A percentile compares a stretch with the other conserved stretches of the same genome.
Evolutionary conservation across 2,888 invertebrate genomes (phyloP).

Genomic region (Brenthis hecate): DNA sequence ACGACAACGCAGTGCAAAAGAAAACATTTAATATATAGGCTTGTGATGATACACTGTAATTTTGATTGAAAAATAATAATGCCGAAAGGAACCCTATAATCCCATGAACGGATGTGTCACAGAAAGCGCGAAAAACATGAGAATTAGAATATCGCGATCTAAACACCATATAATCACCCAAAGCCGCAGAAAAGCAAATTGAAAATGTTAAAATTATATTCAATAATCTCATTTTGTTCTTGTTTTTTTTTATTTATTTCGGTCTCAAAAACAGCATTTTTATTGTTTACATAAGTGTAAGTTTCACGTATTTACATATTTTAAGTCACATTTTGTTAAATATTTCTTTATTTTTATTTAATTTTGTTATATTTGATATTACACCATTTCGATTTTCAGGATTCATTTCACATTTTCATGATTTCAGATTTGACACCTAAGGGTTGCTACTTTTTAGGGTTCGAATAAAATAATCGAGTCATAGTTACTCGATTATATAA

Average conservation of each 20-base stretch:
- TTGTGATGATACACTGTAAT: constrained; percentile 46
- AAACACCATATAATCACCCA: constrained; percentile 69
- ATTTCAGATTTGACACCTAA: not conserved
- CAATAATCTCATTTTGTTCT: constrained; percentile 52
- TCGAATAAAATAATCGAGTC: not conserved
- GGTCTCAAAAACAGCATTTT: not conserved
- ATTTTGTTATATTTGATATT: not conserved
- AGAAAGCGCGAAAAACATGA: constrained; percentile 55
- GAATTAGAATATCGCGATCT: constrained; percentile 61
- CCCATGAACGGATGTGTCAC: constrained; percentile 62
- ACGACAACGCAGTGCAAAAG: constrained; percentile 62
- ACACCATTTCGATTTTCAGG: not conserved
- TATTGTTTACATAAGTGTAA: not conserved
- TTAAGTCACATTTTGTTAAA: not conserved
- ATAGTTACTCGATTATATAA: too few species aligned
- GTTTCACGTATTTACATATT: not conserved
- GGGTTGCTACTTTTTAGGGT: not conserved
- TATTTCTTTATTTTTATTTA: not conserved
- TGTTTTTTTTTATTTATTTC: not conserved
- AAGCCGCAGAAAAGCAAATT: constrained; percentile 51
- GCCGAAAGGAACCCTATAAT: constrained; percentile 61
- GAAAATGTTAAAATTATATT: constrained; percentile 52
- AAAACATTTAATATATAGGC: constrained; percentile 51
- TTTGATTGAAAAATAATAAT: constrained; percentile 59
- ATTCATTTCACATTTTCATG: not conserved